phyloP scores from a whole-genome alignment of 2,797 vertebrate species.

The Poeciliopsis paucimaculata region DNA sequence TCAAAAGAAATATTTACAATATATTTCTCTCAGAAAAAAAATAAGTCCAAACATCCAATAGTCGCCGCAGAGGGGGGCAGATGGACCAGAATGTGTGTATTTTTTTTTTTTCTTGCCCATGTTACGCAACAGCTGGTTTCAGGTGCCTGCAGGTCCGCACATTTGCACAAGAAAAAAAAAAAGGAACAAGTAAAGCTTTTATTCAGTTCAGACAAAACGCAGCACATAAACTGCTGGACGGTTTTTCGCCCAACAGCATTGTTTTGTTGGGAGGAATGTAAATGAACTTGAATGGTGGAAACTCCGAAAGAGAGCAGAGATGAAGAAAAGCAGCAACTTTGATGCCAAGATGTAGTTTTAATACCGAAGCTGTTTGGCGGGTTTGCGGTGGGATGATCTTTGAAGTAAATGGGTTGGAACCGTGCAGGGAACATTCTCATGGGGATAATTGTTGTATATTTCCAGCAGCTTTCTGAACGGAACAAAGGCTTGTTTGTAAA shows the following conservation, averaged over 20 bases:
- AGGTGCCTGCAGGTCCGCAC: constrained; percentile 23
- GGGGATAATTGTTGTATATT: constrained; percentile 59
- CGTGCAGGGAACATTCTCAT: constrained; percentile 59
- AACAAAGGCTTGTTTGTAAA: constrained; percentile 65
- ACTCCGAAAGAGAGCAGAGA: constrained; percentile 29
- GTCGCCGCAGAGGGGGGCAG: background rate
- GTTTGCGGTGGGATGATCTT: constrained; percentile 64
- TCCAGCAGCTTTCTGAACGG: constrained; percentile 55
- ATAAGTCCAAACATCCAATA: background rate
- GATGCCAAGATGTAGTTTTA: constrained; percentile 55
- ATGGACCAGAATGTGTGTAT: constrained; percentile 8
- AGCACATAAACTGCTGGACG: constrained; percentile 14
- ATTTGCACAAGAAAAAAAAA: constrained; percentile 11
- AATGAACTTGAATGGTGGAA: constrained; percentile 46
- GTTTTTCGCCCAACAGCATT: constrained; percentile 26
- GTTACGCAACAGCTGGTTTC: constrained; percentile 43
- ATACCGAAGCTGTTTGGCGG: constrained; percentile 62
- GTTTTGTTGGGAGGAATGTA: constrained; percentile 42
- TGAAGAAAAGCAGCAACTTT: constrained; percentile 24
- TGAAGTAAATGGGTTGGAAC: constrained; percentile 60
- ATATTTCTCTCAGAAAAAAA: background rate
- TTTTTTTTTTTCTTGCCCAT: background rate
- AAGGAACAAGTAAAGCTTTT: constrained; percentile 37
- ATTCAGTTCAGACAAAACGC: constrained; percentile 35
- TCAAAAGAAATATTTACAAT: background rate